Base-by-base conservation (phyloP, 2,888 invertebrate genomes). In the Sphaerophoria rueppellii region DNA sequence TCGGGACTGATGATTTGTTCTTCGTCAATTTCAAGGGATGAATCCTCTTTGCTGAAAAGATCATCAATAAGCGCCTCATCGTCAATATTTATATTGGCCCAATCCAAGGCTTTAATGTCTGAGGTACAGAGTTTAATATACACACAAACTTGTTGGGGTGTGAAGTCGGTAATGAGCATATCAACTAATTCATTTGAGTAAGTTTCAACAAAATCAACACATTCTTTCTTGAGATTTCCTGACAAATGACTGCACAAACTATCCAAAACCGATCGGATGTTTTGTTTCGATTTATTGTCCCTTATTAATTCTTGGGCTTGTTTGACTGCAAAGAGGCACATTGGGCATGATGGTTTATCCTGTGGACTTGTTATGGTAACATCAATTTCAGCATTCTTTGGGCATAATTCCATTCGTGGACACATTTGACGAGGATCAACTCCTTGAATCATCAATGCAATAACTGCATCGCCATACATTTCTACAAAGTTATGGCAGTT, bases 271-370 rank as follows among this genome's bases (percentile, higher is more conserved):
- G 93, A 89, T 88, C 94, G 94, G 87, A 97, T 96, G 87, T 93
- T 94, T 24, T 92, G 94, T 96, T 96, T 95, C 40, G 96, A 96
- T 89, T 94, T 95, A 88, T 96, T 94, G 86, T 95, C 93, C 89
- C 95, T 94, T 11, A 97, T 93, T 91, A 94, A 93, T 46, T 94
- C 92, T 89, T 96, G 95, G n/a, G 97, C 91, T 91, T 96, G 94
- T 76, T 95, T 93, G 0, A 98, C 94, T 4, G 96, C 96, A 90
- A 97, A 95, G 79, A 98, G 93, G 89, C 98, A 98, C 7, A 98
- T 92, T 0, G 96, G 95, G 89, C 98, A 97, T 88, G 94, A 95
- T 16, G 94, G 93, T 88, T 95, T 95, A 67, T 94, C 94, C 71
- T 91, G 91, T 82, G 87, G 86, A 4, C 55, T n/a, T 32, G 76